Base-by-base conservation (phyloP, 2,888 invertebrate species). In the Dolichopus griseipennis region DNA sequence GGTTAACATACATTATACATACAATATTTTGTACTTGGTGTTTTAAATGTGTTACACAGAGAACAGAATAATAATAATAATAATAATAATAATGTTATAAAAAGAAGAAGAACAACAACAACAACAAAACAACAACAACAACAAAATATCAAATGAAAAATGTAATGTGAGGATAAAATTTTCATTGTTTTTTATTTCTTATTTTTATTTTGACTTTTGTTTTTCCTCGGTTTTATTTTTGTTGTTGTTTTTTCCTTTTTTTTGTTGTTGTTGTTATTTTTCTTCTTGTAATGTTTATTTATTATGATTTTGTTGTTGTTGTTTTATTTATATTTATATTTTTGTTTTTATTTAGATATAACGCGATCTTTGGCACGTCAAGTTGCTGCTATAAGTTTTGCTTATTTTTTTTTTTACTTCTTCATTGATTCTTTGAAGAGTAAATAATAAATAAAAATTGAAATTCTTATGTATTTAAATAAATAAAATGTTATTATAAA, bases 331-430 rank as follows among this genome's bases (percentile, higher is more conserved):
- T 61, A 20, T 21, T n/a, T 5, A 21, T 18, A 22, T 62, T 22
- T 62, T 22, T 62, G 8, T 22, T 27, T 15, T 27, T 22, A 27
- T 63, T 63, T 63, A 63, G 63, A 63, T 27, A 63, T 27, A 63
- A 12, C 63, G 63, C 63, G 63, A 27, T 63, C 63, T 63, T 63
- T 27, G 63, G 63, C 27, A 27, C 27, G 63, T 63, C 27, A 27
- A 63, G 63, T 63, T 63, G 63, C 18, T 27, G 9, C 2, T 52
- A 18, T 52, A 52, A 2, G 18, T 18, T 18, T 52, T 12, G 1
- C 18, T 18, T 18, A 15, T 52, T 18, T 52, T 52, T 52, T 18
- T 12, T 12, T 18, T 52, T 18, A 52, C 9, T 27, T 27, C 27
- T 52, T 52, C 9, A 12, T 52, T 52, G 9, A 6, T 12, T 41